A percentile compares a stretch with the other conserved stretches of the same genome.
Evolutionary conservation across 2,113 vertebrate genomes (phyloP).

Genomic region (Nannospalax galili): DNA sequence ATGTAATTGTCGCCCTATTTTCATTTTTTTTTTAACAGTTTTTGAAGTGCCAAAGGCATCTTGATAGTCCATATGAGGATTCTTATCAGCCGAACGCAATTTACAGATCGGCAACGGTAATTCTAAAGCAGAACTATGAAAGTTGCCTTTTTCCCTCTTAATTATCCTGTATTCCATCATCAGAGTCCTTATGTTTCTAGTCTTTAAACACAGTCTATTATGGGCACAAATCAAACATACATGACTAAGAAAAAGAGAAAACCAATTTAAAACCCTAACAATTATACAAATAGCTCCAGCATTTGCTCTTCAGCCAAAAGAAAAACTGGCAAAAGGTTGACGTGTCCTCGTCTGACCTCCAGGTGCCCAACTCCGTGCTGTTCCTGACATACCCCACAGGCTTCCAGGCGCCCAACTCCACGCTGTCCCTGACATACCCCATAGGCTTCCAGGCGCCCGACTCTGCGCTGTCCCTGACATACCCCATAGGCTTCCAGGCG

Average conservation of each 20-base stretch:
- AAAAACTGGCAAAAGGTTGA: not conserved
- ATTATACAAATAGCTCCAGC: not conserved
- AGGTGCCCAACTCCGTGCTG: too few species aligned
- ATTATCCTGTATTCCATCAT: conserved; percentile 74
- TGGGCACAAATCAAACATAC: conserved; percentile 72
- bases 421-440: not conserved
- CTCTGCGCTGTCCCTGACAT: not conserved
- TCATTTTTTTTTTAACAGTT: conserved; percentile 68
- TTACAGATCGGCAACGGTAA: conserved; percentile 66
- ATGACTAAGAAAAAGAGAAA: conserved; percentile 62
- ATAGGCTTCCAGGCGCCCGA: not conserved
- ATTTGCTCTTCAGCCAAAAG: not conserved
- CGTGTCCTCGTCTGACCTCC: not conserved
- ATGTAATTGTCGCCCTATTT: conserved; percentile 74
- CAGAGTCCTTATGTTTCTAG: conserved; percentile 73
- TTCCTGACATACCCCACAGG: not conserved
- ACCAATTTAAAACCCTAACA: conserved; percentile 66
- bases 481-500: not conserved
- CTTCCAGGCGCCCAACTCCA: rapidly evolving
- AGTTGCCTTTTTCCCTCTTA: conserved; percentile 62
- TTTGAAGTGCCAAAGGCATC: conserved; percentile 74
- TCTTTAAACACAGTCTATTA: conserved; percentile 71
- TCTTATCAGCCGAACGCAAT: conserved; percentile 69
- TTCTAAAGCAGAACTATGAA: conserved; percentile 56
- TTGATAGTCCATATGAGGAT: conserved; percentile 57